Evolutionary conservation across 2,888 invertebrate species (phyloP).

Genomic region (Saturnia japonica): DNA sequence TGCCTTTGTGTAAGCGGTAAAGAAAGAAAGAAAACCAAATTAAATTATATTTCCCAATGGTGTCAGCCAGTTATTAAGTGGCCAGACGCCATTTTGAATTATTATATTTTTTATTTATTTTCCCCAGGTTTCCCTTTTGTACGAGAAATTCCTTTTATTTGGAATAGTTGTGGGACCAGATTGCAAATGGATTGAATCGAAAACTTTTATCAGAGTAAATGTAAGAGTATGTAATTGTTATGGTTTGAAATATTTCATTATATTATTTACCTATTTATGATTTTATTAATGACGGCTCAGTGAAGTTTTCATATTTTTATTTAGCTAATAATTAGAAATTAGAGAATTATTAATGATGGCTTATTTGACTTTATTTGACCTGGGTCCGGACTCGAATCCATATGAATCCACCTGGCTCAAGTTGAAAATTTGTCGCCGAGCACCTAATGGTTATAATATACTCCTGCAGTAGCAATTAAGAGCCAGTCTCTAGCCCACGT

Average conservation of each 20-base stretch:
- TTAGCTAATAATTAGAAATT: too few relatives aligned
- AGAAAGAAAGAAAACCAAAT: constrained; percentile 67
- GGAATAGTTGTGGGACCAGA: constrained; percentile 70
- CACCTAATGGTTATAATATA: too few relatives aligned
- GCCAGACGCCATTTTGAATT: constrained; percentile 82
- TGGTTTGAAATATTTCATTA: constrained; percentile 17
- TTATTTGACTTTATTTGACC: too few relatives aligned
- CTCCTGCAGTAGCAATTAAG: too few relatives aligned
- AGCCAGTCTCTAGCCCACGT: too few relatives aligned
- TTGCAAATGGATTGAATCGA: constrained; percentile 63
- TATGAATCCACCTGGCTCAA: too few relatives aligned
- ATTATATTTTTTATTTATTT: constrained; percentile 77
- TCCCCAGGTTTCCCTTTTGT: constrained; percentile 73
- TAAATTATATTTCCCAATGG: constrained; percentile 83
- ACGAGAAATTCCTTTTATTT: constrained; percentile 75
- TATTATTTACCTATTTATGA: constrained; percentile 29
- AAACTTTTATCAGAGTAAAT: constrained; percentile 56
- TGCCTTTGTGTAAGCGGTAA: constrained; percentile 47
- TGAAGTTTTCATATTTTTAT: too few relatives aligned
- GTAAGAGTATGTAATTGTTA: neutral
- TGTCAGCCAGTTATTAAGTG: constrained; percentile 83
- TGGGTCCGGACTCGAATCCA: too few relatives aligned
- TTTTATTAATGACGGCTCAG: too few relatives aligned
- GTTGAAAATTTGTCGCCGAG: too few relatives aligned
- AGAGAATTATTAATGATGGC: too few relatives aligned